Evolutionary conservation across 2,113 vertebrate species (phyloP), one percentile per base, ranked within the genome.

Genomic region (Atlantisia rogersi): DNA sequence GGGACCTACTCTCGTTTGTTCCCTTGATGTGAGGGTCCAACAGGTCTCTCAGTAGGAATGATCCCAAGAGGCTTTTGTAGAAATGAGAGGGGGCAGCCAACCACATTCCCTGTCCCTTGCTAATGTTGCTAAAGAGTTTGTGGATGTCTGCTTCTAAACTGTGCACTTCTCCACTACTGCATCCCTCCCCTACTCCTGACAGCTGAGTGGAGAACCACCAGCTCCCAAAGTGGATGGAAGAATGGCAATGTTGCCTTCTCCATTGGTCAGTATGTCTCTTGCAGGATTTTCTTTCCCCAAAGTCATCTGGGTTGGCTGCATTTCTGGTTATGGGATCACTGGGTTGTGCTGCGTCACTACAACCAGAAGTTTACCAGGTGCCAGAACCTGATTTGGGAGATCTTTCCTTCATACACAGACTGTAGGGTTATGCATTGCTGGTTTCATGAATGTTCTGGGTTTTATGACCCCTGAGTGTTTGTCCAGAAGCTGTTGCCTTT

Each of bases 391-490:
- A 13, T 19, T 2, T 1, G 3, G 26, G 46, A 80, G 79, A 63
- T 29, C 39, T 74, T 84, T 78, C 25, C 32, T 74, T 86, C 3
- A 0, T 31, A 48, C 56, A 75, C 29, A 71, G 28, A 11, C 52
- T 63, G 55, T 50, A 58, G 65, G 26, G 32, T 68, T 91, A 28
- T 19, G 39, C 60, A 73, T 59, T 91, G 65, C n/a, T 90, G 44
- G 1, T 53, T 48, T 48, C 21, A 48, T 48, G 48, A 48, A 71
- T 58, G 67, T 91, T 68, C n/a, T 90, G 42, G 1, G 20, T 76
- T 96, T 97, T 94, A 94, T 10, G 18, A 15, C 64, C 39, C 39
- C 19, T 74, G 64, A n/a, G 32, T 94, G 64, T 96, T 97, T 95
- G 73, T 90, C 85, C 90, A 96, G 85, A 83, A 90, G 29, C 69